Evolutionary conservation across 1,140 invertebrate species (phyloP).

Genomic region (Drosophila ficusphila): DNA sequence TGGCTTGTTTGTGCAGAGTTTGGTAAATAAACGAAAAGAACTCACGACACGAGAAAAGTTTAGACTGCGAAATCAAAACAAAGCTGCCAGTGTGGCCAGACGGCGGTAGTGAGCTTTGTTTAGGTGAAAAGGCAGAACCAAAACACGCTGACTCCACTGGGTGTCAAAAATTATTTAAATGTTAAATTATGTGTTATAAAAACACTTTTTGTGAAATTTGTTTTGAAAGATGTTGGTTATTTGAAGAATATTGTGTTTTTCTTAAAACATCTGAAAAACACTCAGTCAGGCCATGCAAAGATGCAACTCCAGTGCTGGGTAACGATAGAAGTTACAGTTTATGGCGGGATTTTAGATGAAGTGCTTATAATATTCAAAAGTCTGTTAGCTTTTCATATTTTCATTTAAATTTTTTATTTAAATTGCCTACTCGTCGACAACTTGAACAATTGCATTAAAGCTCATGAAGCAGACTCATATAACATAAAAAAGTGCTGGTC

Average conservation of each 20-base stretch:
- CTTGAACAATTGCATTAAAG: slow-evolving; percentile 39
- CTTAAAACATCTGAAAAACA: too few relatives aligned
- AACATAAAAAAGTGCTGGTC: slow-evolving; percentile 24
- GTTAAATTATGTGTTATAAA: too few relatives aligned
- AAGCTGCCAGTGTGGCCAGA: slow-evolving; percentile 21
- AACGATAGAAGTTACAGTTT: too few relatives aligned
- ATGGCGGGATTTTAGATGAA: too few relatives aligned
- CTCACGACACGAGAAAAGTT: slow-evolving; percentile 1
- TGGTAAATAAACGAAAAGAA: slow-evolving; percentile 57
- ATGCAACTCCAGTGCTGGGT: too few relatives aligned
- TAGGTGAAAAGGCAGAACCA: not conserved
- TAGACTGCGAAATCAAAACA: slow-evolving; percentile 33
- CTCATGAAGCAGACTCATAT: slow-evolving; percentile 2
- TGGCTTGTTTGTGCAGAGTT: slow-evolving; percentile 42
- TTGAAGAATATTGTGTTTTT: too few relatives aligned
- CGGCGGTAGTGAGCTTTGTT: not conserved
- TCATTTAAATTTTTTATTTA: slow-evolving; percentile 39
- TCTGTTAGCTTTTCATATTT: too few relatives aligned
- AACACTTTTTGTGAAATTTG: too few relatives aligned
- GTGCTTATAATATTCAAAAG: too few relatives aligned
- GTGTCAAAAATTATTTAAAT: too few relatives aligned
- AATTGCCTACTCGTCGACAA: slow-evolving; percentile 53
- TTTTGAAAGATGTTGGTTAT: too few relatives aligned
- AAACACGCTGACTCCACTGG: not conserved
- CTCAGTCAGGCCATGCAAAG: too few relatives aligned